Evolutionary conservation across 2,888 invertebrate genomes (phyloP), one percentile per base, ranked within the genome.

Genomic region (Drosophila silvestris): DNA sequence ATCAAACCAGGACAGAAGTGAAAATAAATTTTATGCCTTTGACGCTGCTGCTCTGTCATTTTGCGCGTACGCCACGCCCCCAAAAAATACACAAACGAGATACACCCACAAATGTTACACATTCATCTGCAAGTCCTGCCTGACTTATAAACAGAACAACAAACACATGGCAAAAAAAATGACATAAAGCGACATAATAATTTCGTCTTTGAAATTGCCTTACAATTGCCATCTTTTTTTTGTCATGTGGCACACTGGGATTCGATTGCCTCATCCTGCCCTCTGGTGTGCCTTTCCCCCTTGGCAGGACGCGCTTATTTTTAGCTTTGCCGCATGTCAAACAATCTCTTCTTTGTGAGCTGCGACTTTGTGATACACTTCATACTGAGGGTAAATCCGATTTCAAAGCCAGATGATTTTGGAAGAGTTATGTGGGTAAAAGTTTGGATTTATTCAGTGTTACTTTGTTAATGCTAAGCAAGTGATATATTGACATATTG

Each of bases 161-260:
- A 57, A 28, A 35, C 12, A 37, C 19, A 7, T 19, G 30, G 30
- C 28, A 62, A 88, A 87, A 87, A 86, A 87, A 76, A 79, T 88
- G 79, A 85, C 83, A 83, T 83, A 83, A 90, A 86, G 81, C 89
- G 82, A 90, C 85, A 86, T 90, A 89, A 89, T 90, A 86, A 90
- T 89, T 90, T 89, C 77, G 80, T 74, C 79, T 90, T 84, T 82
- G 83, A 89, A 89, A 89, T 89, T 90, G 86, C 85, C 90, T 82
- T 83, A 83, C 82, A 89, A 88, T 90, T 88, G 86, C 79, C 88
- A 78, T 71, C 65, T 67, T 67, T 68, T 70, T 26, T 51, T 33
- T 58, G 47, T 59, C 26, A 51, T 28, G 47, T 28, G 56, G 37
- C 53, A 56, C 51, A 47, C 44, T 61, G 79, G 80, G 62, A 81